Conservation (phyloP, 1,140 invertebrate genomes). For the Eupeodes corollae region DNA sequence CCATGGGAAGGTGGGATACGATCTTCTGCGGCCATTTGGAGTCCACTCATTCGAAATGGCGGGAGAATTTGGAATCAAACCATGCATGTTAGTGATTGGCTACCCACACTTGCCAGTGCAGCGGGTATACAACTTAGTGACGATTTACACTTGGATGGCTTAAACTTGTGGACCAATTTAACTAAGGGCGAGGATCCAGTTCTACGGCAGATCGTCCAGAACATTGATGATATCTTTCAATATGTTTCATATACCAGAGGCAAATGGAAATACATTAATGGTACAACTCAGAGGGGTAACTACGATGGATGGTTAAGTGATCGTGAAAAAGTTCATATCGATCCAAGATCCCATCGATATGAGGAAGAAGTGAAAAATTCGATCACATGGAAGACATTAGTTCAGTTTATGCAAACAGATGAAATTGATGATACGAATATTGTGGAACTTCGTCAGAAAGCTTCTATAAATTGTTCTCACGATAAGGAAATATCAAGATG, state of each 20-base stretch:
- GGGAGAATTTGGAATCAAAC: slow-evolving; percentile 59
- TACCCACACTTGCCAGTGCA: slow-evolving; percentile 65
- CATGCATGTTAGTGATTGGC: slow-evolving; percentile 74
- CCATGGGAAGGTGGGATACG: slow-evolving; percentile 80
- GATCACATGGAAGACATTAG: slow-evolving; percentile 18
- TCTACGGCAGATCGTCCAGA: slow-evolving; percentile 53
- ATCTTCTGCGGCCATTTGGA: slow-evolving; percentile 68
- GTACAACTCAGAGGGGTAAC: slow-evolving; percentile 38
- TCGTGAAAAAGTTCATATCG: slow-evolving; percentile 4
- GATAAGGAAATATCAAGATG: slow-evolving; percentile 1
- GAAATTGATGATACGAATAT: slow-evolving; percentile 9
- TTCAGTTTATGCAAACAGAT: slow-evolving; percentile 15
- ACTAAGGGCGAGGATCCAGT: slow-evolving; percentile 23
- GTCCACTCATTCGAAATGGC: slow-evolving; percentile 44
- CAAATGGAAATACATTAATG: slow-evolving; percentile 64
- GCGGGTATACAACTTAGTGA: slow-evolving; percentile 39
- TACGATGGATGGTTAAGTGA: slow-evolving; percentile 42
- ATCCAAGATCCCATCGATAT: slow-evolving; percentile 32
- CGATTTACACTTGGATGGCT: slow-evolving; percentile 51
- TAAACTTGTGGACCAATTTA: slow-evolving; percentile 56
- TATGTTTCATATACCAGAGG: slow-evolving; percentile 51
- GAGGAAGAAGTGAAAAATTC: slow-evolving; percentile 40
- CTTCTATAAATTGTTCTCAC: slow-evolving; percentile 34
- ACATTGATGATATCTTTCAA: slow-evolving; percentile 55
- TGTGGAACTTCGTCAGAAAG: slow-evolving; percentile 34